phyloP scores from a whole-genome alignment of 2,888 invertebrate genomes.

The Pachymerium ferrugineum region DNA sequence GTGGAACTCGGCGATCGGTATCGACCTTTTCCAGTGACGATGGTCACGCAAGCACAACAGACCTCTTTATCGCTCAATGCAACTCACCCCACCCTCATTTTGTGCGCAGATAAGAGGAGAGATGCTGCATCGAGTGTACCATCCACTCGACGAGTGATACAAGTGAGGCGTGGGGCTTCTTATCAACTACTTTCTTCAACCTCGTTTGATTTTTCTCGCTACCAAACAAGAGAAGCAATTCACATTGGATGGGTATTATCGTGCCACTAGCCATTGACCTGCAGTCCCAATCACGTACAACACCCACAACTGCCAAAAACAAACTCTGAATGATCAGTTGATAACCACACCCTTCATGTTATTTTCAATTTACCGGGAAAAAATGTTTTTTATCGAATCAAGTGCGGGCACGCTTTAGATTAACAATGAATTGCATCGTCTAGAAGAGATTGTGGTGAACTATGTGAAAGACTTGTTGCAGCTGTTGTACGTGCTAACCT shows the following conservation, averaged over 20 bases:
- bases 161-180: slow-evolving; percentile 23
- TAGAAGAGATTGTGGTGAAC: too few species aligned
- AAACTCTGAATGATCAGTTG: slow-evolving; percentile 15
- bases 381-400: too few species aligned
- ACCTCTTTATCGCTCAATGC: slow-evolving; percentile 25
- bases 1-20: slow-evolving; percentile 27
- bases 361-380: too few species aligned
- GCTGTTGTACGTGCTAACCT: too few species aligned
- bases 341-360: neutral
- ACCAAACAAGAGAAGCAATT: slow-evolving; percentile 14
- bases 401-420: too few species aligned
- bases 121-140: slow-evolving; percentile 25
- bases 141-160: slow-evolving; percentile 25
- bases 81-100: slow-evolving; percentile 14
- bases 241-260: slow-evolving; percentile 17
- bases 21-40: slow-evolving; percentile 19
- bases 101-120: slow-evolving; percentile 24
- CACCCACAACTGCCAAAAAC: neutral
- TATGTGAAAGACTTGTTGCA: too few species aligned
- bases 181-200: slow-evolving; percentile 27
- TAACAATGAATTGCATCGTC: too few species aligned
- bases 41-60: slow-evolving; percentile 24
- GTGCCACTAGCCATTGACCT: slow-evolving; percentile 16
- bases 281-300: neutral
- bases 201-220: slow-evolving; percentile 18